Evolutionary conservation across 2,797 vertebrate genomes (phyloP).

Genomic region (Cirrhinus mrigala): DNA sequence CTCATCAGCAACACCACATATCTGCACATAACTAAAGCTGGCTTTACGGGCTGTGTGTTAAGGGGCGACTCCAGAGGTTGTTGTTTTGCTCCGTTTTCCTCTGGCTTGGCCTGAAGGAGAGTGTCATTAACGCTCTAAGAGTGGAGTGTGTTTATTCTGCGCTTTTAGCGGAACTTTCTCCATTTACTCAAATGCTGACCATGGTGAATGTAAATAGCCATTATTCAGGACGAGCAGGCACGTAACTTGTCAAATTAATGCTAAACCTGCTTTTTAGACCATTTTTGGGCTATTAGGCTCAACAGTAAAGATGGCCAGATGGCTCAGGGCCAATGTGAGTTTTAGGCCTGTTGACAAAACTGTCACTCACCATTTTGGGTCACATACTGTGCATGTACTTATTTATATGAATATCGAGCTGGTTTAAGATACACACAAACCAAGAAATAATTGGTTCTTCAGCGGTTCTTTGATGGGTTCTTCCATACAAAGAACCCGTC

Average conservation of each 20-base stretch:
- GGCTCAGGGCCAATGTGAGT: neutral
- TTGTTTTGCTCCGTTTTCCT: constrained; percentile 9
- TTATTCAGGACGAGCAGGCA: constrained; percentile 23
- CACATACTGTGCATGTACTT: neutral
- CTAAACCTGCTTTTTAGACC: constrained; percentile 25
- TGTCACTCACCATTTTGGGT: neutral
- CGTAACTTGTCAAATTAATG: constrained; percentile 25
- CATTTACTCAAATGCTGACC: neutral
- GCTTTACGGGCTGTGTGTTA: neutral
- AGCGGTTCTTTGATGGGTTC: too few species aligned
- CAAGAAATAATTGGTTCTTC: too few species aligned
- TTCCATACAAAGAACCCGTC: too few species aligned
- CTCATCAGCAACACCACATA: constrained; percentile 37
- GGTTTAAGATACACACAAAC: neutral
- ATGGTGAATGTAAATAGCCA: neutral
- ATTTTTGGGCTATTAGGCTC: constrained; percentile 19
- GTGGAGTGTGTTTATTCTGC: neutral
- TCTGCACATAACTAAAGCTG: constrained; percentile 29
- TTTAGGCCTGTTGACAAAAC: neutral
- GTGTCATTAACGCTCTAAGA: constrained; percentile 19
- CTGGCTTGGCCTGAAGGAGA: constrained; percentile 17
- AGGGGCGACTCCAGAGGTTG: neutral
- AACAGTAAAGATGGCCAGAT: neutral
- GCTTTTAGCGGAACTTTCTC: neutral
- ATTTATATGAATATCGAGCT: neutral